These are phyloP conservation scores for Gisinianus flammeolus DNA, from an alignment of 2,888 invertebrate genomes.

Conservation along the genomic window DNA sequence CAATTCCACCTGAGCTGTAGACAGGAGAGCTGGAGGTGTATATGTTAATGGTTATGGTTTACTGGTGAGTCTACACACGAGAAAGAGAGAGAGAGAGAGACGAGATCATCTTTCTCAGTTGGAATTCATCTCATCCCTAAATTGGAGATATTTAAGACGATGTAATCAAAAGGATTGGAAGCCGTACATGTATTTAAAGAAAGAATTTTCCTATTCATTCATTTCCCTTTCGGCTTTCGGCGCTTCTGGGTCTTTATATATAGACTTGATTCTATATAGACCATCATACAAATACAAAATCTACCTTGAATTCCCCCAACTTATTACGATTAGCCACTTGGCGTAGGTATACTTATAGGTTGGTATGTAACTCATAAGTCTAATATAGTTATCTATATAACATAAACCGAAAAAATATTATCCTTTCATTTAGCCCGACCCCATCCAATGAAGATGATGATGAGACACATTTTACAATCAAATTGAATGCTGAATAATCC, in stretches of 20 bases:
- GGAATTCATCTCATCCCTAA: constrained; percentile 19
- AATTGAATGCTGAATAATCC: constrained; percentile 31
- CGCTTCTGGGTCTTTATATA: neutral
- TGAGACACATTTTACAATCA: constrained; percentile 24
- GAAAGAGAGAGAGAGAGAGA: neutral
- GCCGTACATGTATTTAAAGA: constrained; percentile 8
- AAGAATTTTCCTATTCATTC: constrained; percentile 23
- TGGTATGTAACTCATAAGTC: too few species aligned
- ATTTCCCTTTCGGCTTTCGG: constrained; percentile 29
- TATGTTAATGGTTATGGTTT: neutral
- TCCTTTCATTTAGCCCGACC: constrained; percentile 15
- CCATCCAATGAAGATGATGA: constrained; percentile 18
- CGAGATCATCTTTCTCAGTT: neutral
- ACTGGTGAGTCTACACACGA: neutral
- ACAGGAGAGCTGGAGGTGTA: neutral
- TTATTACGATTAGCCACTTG: too few species aligned
- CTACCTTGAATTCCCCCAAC: too few species aligned
- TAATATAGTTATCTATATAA: too few species aligned
- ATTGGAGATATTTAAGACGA: constrained; percentile 14
- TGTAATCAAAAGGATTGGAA: constrained; percentile 30
- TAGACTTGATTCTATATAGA: neutral
- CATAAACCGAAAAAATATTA: neutral
- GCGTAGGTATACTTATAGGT: too few species aligned
- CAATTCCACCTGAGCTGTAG: neutral
- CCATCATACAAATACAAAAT: neutral